phyloP scores from a whole-genome alignment of 30 jellyfish, hydroid and myxozoan species.

The Pseudorhiza aurosa region DNA sequence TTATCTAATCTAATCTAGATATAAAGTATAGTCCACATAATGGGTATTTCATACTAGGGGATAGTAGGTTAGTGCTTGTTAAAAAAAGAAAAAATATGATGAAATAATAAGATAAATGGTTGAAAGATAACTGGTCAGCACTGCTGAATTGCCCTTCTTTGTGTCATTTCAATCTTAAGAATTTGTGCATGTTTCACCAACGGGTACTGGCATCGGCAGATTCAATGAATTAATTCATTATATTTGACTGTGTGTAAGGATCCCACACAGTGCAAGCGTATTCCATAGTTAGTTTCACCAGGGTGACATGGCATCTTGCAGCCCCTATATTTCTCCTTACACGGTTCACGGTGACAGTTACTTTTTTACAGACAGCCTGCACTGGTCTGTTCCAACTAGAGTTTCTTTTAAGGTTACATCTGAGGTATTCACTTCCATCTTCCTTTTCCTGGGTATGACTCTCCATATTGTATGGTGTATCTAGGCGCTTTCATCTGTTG shows the following conservation, averaged over 20 bases:
- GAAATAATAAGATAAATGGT: too few species aligned
- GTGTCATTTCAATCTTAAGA: constrained; percentile 18
- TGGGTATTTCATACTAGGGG: too few species aligned
- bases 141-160: constrained; percentile 48
- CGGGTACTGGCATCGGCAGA: too few species aligned
- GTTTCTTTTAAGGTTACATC: too few species aligned
- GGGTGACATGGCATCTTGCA: constrained; percentile 37
- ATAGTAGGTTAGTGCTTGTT: too few species aligned
- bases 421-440: too few species aligned
- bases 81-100: too few species aligned
- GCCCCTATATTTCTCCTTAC: constrained; percentile 45
- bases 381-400: constrained; percentile 33
- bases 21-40: too few species aligned
- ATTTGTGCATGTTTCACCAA: too few species aligned
- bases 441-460: constrained; percentile 9
- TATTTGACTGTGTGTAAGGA: constrained; percentile 39
- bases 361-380: constrained; percentile 28
- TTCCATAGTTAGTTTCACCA: constrained; percentile 53
- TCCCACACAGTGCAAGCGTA: constrained; percentile 55
- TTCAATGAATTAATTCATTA: too few species aligned
- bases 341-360: constrained; percentile 32
- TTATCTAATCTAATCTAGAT: too few species aligned
- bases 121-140: too few species aligned
- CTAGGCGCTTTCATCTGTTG: constrained; percentile 33
- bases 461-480: constrained; percentile 32